A percentile compares a stretch with the other conserved stretches of the same genome.
These are phyloP conservation scores for Bombylius discolor DNA, from an alignment of 2,888 invertebrate genomes.

Conservation along the genomic window DNA sequence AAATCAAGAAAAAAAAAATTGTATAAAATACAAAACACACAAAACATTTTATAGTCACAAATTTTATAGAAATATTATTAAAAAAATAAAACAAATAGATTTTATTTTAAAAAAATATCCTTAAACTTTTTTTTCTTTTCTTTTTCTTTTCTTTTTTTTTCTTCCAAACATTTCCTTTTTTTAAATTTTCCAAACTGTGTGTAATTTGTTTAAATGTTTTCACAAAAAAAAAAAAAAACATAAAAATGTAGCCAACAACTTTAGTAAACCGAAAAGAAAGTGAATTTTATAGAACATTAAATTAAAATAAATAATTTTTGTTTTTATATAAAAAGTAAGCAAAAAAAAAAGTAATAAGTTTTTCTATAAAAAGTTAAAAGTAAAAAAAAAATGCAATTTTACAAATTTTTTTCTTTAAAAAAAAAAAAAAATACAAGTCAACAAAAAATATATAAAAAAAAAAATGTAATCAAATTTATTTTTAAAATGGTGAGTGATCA, in stretches of 20 bases:
- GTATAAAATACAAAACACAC: too few species aligned
- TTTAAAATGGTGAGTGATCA: conserved; percentile 10
- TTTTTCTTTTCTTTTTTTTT: conserved; percentile 3
- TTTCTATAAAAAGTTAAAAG: not conserved
- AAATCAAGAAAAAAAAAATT: too few species aligned
- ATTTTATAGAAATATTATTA: too few species aligned
- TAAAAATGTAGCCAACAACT: conserved; percentile 17
- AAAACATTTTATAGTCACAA: too few species aligned
- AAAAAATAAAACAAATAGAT: not conserved
- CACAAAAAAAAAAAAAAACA: not conserved
- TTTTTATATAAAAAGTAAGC: conserved; percentile 1
- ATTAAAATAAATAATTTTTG: too few species aligned
- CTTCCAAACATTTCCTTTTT: not conserved
- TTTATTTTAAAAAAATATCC: not conserved
- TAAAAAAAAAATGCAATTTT: not conserved
- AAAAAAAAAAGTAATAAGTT: not conserved
- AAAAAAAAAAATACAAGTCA: too few species aligned
- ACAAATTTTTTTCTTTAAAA: too few species aligned
- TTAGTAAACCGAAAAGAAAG: conserved; percentile 20
- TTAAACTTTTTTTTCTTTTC: not conserved
- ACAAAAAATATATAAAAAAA: too few species aligned
- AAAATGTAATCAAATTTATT: not conserved
- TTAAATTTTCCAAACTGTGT: not conserved
- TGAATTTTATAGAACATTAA: conserved; percentile 11
- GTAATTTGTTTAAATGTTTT: too few species aligned